Evolutionary conservation across 1,140 invertebrate species (phyloP).

Genomic region (Bursaphelenchus mucronatus): DNA sequence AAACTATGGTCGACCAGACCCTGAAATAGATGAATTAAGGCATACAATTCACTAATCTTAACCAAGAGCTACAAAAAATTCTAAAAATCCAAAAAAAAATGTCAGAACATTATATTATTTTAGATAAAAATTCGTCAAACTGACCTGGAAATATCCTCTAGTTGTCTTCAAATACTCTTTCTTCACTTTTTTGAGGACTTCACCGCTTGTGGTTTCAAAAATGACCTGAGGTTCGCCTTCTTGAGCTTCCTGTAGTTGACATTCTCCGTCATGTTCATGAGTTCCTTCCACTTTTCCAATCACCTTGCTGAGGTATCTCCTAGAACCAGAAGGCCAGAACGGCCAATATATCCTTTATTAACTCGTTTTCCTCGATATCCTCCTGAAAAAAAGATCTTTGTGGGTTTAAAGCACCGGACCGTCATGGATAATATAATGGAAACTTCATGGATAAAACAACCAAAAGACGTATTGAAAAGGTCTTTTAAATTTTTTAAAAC

Average conservation of each 20-base stretch:
- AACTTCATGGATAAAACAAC: too few species aligned
- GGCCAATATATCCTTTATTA: conserved; percentile 1
- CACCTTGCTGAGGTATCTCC: background rate
- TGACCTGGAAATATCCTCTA: conserved; percentile 6
- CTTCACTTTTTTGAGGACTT: background rate
- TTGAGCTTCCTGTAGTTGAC: background rate
- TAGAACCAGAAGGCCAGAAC: background rate
- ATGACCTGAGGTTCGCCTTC: conserved; percentile 10
- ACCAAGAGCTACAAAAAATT: too few species aligned
- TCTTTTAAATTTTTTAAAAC: too few species aligned
- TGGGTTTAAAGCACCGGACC: background rate
- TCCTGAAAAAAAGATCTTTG: conserved; percentile 7
- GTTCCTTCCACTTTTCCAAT: background rate
- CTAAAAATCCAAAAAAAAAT: too few species aligned
- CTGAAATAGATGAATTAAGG: background rate
- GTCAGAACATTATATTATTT: background rate
- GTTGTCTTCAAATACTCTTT: conserved; percentile 2
- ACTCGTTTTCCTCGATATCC: background rate
- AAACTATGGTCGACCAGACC: conserved; percentile 10
- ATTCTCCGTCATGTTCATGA: conserved; percentile 4
- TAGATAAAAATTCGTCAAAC: background rate
- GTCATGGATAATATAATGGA: too few species aligned
- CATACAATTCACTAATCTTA: too few species aligned
- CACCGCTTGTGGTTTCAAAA: background rate
- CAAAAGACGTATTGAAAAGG: too few species aligned